phyloP scores from a whole-genome alignment of 1,140 invertebrate species.

The Eubasilissa regina region DNA sequence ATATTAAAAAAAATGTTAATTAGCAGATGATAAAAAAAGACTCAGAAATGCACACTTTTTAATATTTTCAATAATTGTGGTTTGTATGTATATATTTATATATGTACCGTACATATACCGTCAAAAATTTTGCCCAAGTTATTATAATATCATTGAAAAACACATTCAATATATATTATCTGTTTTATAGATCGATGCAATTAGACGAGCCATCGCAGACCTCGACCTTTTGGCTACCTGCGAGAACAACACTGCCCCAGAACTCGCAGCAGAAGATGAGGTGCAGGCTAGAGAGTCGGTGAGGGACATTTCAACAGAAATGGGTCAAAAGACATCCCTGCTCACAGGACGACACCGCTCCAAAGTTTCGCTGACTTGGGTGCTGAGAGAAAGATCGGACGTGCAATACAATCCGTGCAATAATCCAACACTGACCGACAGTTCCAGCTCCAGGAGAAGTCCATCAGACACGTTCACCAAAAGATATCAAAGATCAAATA shows the following conservation, averaged over 20 bases:
- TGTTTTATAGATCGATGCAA: constrained; percentile 47
- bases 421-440: constrained; percentile 39
- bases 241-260: constrained; percentile 32
- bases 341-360: constrained; percentile 72
- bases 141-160: no score
- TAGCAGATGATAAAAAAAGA: no score
- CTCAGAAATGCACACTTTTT: no score
- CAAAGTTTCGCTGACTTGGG: constrained; percentile 81
- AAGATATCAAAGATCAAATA: constrained; percentile 42
- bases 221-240: constrained; percentile 52
- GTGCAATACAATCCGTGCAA: constrained; percentile 62
- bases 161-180: constrained; percentile 6
- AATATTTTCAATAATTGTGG: no score
- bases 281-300: constrained; percentile 62
- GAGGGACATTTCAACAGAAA: constrained; percentile 65
- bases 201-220: constrained; percentile 44
- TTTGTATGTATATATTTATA: no score
- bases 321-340: constrained; percentile 71
- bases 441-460: constrained; percentile 18
- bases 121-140: no score
- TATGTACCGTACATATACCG: no score
- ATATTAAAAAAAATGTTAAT: no score
- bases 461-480: constrained; percentile 29
- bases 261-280: background rate
- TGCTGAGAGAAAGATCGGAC: constrained; percentile 75